Conservation (phyloP, 2,888 invertebrate species). For the Trisateles emortualis region DNA sequence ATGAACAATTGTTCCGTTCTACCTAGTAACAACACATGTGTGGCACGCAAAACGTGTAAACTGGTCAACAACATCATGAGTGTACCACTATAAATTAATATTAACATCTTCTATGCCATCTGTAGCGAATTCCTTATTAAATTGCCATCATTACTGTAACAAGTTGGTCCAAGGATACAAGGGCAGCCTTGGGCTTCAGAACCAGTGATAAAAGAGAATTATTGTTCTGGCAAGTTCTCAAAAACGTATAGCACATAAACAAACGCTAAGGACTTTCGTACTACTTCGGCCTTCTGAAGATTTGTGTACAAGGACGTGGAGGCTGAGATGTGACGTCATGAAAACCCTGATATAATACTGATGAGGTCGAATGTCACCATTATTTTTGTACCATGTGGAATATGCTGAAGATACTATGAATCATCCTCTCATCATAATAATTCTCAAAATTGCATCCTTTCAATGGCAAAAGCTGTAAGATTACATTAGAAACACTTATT, state of each 20-base stretch:
- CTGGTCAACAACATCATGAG: slow-evolving; percentile 29
- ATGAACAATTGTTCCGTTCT: slow-evolving; percentile 69
- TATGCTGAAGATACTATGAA: too few relatives aligned
- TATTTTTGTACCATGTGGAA: neutral
- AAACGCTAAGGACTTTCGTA: slow-evolving; percentile 5
- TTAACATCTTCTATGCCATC: slow-evolving; percentile 12
- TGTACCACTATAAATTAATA: slow-evolving; percentile 28
- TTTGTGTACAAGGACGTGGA: slow-evolving; percentile 2
- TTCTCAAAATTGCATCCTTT: too few relatives aligned
- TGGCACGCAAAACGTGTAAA: slow-evolving; percentile 34
- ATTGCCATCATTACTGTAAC: slow-evolving; percentile 11
- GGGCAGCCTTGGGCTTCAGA: slow-evolving; percentile 10
- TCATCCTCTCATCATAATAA: too few relatives aligned
- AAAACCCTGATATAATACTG: neutral
- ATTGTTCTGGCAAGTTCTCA: slow-evolving; percentile 26
- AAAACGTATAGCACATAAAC: slow-evolving; percentile 7
- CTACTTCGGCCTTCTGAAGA: neutral
- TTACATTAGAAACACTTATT: too few relatives aligned
- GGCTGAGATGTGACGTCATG: slow-evolving; percentile 7
- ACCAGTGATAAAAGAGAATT: slow-evolving; percentile 21
- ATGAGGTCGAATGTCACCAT: neutral
- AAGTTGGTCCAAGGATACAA: too few relatives aligned
- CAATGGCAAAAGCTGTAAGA: too few relatives aligned
- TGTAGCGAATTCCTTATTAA: slow-evolving; percentile 11
- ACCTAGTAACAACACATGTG: slow-evolving; percentile 69